Evolutionary conservation across 35 echinoderm and acorn worm species (phyloP), one percentile per base, ranked within the genome.

Genomic region (Diadema setosum): DNA sequence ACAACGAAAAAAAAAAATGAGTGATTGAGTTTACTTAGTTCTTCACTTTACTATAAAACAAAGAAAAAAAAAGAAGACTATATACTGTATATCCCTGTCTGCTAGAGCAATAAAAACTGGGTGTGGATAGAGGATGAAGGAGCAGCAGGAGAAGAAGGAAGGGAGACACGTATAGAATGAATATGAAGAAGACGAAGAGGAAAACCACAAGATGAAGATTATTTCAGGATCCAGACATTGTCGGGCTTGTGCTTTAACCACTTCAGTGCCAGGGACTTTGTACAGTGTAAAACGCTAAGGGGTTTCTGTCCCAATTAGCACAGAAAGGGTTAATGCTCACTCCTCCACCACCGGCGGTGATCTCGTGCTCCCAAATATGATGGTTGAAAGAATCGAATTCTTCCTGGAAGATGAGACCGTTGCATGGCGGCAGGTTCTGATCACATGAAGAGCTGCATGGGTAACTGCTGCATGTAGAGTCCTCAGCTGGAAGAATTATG

Each of bases 301-400:
- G 49, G 49, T 55, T 55, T 21, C 21, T 16, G 49, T 2, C 14
- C 14, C 21, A 1, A 55, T 59, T 20, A 1, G 0, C 21, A 0
- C 21, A 16, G 21, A 21, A 1, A 21, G 0, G 2, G 25, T 23
- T 12, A 73, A 57, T 0, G 32, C 92, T 94, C 82, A 94, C 92
- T 37, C 92, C 92, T 20, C 92, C 92, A n/a, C 92, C 92, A 21
- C 92, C 82, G 2, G 92, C 92, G 18, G 92, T 94, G 4, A 94
- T 94, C 32, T 94, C 92, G 37, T 94, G 92, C 57, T 94, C 65
- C 92, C 92, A 94, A 1, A 42, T 44, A 61, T 94, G 87, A 20
- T 90, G 56, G 39, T 90, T 42, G 61, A 94, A 90, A 44, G 67
- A 56, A 64, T 94, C 87, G 61, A 94, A 94, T 9, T 64, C 88